Conservation (phyloP, 2,888 invertebrate genomes). For the Phrixothrix hirtus region DNA sequence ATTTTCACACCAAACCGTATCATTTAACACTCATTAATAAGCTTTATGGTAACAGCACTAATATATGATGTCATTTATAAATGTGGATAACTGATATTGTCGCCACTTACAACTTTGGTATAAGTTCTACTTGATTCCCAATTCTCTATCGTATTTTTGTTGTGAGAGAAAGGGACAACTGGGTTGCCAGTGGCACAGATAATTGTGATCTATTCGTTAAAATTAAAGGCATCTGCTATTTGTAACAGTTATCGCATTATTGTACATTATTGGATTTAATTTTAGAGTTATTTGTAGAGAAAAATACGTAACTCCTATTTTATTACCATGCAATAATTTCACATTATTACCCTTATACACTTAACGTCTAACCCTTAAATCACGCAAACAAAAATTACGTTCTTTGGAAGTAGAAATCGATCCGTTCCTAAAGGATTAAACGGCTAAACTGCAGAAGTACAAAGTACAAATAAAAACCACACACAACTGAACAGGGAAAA, state of each 20-base stretch:
- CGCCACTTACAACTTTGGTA: constrained; percentile 24
- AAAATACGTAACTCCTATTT: too few relatives aligned
- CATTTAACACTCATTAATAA: constrained; percentile 36
- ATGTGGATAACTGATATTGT: constrained; percentile 33
- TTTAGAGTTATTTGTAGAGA: too few relatives aligned
- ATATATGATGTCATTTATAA: constrained; percentile 33
- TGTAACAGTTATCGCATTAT: constrained; percentile 13
- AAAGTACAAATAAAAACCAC: too few relatives aligned
- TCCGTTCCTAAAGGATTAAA: too few relatives aligned
- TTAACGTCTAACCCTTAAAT: too few relatives aligned
- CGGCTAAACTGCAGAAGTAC: too few relatives aligned
- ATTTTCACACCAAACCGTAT: constrained; percentile 31
- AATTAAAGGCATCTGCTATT: constrained; percentile 23
- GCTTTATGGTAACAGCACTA: constrained; percentile 29
- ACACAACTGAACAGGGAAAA: too few relatives aligned
- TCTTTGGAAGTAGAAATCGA: too few relatives aligned
- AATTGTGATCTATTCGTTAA: constrained; percentile 16
- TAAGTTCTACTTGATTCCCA: constrained; percentile 14
- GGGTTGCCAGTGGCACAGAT: constrained; percentile 3
- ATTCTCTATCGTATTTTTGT: constrained; percentile 9
- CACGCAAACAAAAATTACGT: too few relatives aligned
- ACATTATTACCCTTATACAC: too few relatives aligned
- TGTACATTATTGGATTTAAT: constrained; percentile 16
- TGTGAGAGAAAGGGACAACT: constrained; percentile 3
- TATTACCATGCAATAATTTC: too few relatives aligned